Base-by-base conservation (phyloP, 2,888 invertebrate species). In the Raillietiella orientalis region DNA sequence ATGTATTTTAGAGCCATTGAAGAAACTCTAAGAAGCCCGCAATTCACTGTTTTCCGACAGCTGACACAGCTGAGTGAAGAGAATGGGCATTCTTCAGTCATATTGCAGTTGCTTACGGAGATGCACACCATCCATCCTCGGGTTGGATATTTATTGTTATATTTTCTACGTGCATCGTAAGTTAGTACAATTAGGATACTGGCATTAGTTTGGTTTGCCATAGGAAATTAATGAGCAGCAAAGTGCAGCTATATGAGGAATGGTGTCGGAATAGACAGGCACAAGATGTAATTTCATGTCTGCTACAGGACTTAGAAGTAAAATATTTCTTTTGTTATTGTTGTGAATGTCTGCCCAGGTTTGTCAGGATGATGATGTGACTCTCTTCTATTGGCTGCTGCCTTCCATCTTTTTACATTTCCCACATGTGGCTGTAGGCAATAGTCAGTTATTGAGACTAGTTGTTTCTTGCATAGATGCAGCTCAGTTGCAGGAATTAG, bases 371-470 rank as follows among this genome's bases (percentile, higher is more conserved):
- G 69, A 67, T 43, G 82, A 82, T 50, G 63, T 74, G 25, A 59
- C 66, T 40, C 58, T 87, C 44, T 63, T 87, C 46, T 67, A 77
- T 41, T 87, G 72, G 62, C 55, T 93, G 37, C 60, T 90, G 43
- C 82, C 87, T 25, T 82, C 82, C 44, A 58, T 87, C 31, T 90
- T 75, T 48, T 62, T 66, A 41, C 75, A 72, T 47, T 87, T 79
- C 46, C 69, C 74, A 41, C 65, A 66, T 36, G 65, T 67, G 39
- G 66, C 72, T 22, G 59, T 77, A 34, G 82, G 82, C 36, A 79
- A 82, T 45, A 62, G 69, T 31, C 69, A 75, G 40, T 53, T 93
- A 33, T 50, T 93, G 35, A 69, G 75, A 43, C 59, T 79, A 37
- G 69, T 90, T 36, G 69, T 90, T 26, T 70, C 82, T 6, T 67